Percentiles rank a stretch among this genome's conserved stretches.
These are phyloP conservation scores for Hassar affinis DNA, from an alignment of 2,113 vertebrate species.

Conservation along the genomic window DNA sequence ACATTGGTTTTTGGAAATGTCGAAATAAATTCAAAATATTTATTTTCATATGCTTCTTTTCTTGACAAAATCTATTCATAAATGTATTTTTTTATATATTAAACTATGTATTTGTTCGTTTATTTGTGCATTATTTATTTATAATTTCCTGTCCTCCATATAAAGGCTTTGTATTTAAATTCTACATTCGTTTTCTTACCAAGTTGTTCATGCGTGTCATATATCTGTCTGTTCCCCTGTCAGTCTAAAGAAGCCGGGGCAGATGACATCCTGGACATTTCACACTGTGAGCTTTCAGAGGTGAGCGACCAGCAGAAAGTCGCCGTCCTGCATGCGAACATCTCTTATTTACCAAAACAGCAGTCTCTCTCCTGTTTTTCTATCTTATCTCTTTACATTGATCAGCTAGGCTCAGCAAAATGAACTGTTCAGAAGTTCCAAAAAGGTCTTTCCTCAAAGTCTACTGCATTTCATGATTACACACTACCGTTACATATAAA, in stretches of 20 bases:
- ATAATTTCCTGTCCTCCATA: too few relatives aligned
- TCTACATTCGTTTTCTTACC: too few relatives aligned
- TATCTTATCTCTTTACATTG: neutral
- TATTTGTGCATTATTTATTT: too few relatives aligned
- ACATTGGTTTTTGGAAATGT: too few relatives aligned
- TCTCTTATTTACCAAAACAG: neutral
- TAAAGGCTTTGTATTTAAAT: neutral
- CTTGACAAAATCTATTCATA: too few relatives aligned
- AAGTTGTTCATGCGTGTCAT: neutral
- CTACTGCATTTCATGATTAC: too few relatives aligned
- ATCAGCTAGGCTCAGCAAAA: neutral
- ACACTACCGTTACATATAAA: neutral
- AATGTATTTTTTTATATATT: too few relatives aligned
- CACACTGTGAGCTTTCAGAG: conserved; percentile 88
- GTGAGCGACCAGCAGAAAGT: conserved; percentile 64
- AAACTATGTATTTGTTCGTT: too few relatives aligned
- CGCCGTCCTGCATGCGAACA: neutral
- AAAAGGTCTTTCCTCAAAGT: too few relatives aligned
- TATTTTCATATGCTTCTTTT: too few relatives aligned
- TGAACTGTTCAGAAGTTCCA: neutral
- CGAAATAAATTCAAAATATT: too few relatives aligned
- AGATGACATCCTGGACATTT: conserved; percentile 89
- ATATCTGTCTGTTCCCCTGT: conserved; percentile 6
- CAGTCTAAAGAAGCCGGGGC: conserved; percentile 93
- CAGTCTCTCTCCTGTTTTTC: neutral